Evolutionary conservation across 1,140 invertebrate species (phyloP).

Genomic region (Euwallacea fornicatus): DNA sequence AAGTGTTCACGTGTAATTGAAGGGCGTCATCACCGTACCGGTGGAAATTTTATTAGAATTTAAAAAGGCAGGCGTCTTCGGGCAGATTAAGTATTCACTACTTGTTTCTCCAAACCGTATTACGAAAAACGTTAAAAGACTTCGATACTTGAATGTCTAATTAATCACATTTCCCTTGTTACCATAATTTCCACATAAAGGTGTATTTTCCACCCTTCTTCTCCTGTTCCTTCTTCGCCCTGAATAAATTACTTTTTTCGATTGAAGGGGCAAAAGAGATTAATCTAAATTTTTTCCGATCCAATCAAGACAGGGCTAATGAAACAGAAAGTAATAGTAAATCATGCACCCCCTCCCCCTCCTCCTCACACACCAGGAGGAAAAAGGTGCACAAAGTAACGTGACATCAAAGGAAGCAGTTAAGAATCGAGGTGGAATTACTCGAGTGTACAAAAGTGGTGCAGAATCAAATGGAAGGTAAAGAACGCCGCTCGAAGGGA

Average conservation of each 20-base stretch:
- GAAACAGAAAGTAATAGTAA: neutral
- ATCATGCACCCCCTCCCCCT: neutral
- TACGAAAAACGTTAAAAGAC: constrained; percentile 51
- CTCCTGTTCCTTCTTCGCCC: neutral
- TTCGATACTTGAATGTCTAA: constrained; percentile 51
- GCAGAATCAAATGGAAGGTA: constrained; percentile 49
- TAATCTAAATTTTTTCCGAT: too few species aligned
- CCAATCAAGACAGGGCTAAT: too few species aligned
- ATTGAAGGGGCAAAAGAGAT: neutral
- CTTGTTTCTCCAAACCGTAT: constrained; percentile 47
- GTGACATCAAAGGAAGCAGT: constrained; percentile 26
- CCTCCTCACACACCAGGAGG: too few species aligned
- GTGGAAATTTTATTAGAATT: constrained; percentile 43
- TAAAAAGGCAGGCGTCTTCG: constrained; percentile 40
- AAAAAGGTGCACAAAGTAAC: constrained; percentile 23
- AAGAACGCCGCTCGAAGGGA: constrained; percentile 44
- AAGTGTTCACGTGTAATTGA: constrained; percentile 35
- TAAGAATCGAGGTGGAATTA: constrained; percentile 40
- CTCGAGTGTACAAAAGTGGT: constrained; percentile 42
- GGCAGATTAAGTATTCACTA: constrained; percentile 49
- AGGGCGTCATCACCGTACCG: constrained; percentile 31
- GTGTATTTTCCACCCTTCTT: constrained; percentile 34
- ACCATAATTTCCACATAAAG: constrained; percentile 42
- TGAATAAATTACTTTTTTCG: constrained; percentile 11
- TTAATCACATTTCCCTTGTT: constrained; percentile 49